Percentiles rank a stretch among this genome's conserved stretches.
These are phyloP conservation scores for Drosophila ironensis DNA, from an alignment of 1,140 invertebrate species.

Conservation along the genomic window DNA sequence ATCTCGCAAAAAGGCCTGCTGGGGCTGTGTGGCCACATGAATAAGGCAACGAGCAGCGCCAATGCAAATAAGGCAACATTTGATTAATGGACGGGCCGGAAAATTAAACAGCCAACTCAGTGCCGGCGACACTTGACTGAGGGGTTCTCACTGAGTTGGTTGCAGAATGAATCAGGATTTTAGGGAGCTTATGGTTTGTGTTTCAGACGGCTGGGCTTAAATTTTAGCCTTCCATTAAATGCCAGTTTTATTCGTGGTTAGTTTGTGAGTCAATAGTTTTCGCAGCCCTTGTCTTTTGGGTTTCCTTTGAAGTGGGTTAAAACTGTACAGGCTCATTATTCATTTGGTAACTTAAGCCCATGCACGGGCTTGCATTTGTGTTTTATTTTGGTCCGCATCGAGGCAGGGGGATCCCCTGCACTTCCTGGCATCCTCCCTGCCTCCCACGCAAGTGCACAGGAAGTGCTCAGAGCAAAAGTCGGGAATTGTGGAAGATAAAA, in stretches of 20 bases:
- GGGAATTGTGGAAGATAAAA: background rate
- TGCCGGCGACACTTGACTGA: slow-evolving; percentile 3
- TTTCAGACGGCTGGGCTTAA: too few relatives aligned
- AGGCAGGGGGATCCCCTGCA: background rate
- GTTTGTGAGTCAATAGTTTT: too few relatives aligned
- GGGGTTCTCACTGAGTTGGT: background rate
- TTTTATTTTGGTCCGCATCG: too few relatives aligned
- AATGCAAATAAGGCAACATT: slow-evolving; percentile 56
- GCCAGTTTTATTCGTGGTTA: too few relatives aligned
- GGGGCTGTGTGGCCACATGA: slow-evolving; percentile 4
- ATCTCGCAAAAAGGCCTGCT: slow-evolving; percentile 2
- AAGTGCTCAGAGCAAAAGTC: slow-evolving; percentile 11
- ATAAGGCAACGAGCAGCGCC: slow-evolving; percentile 10
- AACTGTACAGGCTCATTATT: slow-evolving; percentile 51
- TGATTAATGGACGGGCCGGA: slow-evolving; percentile 55
- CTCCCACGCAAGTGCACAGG: background rate
- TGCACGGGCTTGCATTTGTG: too few relatives aligned
- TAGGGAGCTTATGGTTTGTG: too few relatives aligned
- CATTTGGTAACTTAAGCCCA: slow-evolving; percentile 63
- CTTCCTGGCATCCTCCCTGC: background rate
- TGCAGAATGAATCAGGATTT: background rate
- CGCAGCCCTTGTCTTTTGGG: background rate
- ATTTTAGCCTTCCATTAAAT: too few relatives aligned
- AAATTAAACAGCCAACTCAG: slow-evolving; percentile 51
- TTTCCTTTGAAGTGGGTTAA: slow-evolving; percentile 32